Conservation (phyloP, 2,113 vertebrate species). For the Mesembrinibis cayennensis region DNA sequence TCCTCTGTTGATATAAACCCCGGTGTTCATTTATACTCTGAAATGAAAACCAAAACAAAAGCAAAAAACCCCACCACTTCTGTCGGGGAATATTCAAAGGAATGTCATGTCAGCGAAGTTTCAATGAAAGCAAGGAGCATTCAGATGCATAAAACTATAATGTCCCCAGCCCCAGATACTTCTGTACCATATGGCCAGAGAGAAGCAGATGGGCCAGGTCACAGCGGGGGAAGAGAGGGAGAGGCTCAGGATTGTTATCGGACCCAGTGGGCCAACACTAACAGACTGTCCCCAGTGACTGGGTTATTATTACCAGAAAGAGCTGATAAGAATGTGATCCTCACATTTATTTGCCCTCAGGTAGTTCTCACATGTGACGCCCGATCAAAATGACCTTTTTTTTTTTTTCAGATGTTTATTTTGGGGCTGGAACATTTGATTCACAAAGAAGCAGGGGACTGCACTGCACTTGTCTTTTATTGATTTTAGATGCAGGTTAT, state of each 20-base stretch:
- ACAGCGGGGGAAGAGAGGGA: constrained; percentile 55
- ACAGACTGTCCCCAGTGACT: constrained; percentile 38
- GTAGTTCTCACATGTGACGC: not conserved
- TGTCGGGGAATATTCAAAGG: constrained; percentile 26
- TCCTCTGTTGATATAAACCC: not conserved
- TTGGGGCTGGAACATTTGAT: not conserved
- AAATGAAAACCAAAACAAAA: not conserved
- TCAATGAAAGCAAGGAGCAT: constrained; percentile 45
- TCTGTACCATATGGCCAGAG: constrained; percentile 67
- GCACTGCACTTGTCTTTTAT: not conserved
- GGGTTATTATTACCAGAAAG: constrained; percentile 19
- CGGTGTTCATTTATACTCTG: not conserved
- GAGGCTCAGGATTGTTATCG: constrained; percentile 31
- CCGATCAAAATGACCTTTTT: not conserved
- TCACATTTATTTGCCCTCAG: constrained; percentile 46
- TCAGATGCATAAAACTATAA: constrained; percentile 49
- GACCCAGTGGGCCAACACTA: constrained; percentile 49
- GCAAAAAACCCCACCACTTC: not conserved
- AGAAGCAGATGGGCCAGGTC: constrained; percentile 76
- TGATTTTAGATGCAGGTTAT: not conserved
- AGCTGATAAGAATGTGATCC: constrained; percentile 22
- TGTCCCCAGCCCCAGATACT: constrained; percentile 10
- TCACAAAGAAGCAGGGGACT: not conserved
- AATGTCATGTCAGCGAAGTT: constrained; percentile 6
- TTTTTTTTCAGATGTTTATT: not conserved